Conservation (phyloP, 2,888 invertebrate genomes). For the Nephrotoma flavescens region DNA sequence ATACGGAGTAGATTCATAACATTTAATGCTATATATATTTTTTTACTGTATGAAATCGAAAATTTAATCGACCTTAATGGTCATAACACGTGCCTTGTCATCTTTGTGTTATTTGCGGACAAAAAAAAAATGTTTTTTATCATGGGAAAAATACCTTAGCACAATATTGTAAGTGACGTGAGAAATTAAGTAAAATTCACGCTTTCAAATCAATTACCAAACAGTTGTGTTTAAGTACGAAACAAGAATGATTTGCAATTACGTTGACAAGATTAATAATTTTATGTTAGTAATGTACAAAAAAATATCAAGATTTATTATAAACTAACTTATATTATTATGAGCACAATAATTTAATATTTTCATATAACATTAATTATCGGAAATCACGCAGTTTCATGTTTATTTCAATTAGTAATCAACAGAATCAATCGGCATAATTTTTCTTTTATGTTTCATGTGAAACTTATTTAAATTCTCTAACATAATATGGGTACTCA, state of each 20-base stretch:
- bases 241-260: neutral
- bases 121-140: neutral
- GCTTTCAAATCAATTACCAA: neutral
- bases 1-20: no score
- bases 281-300: neutral
- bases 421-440: neutral
- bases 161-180: no score
- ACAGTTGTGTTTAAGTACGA: neutral
- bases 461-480: neutral
- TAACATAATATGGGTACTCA: neutral
- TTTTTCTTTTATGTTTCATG: neutral
- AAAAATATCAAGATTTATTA: neutral
- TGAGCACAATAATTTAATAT: neutral
- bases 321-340: neutral
- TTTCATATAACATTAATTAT: neutral
- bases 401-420: neutral
- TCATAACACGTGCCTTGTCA: neutral
- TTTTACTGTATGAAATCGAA: neutral
- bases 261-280: neutral
- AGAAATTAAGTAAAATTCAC: neutral
- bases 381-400: neutral
- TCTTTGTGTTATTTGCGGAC: neutral
- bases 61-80: neutral
- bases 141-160: neutral
- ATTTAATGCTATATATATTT: neutral